Evolutionary conservation across 2,888 invertebrate genomes (phyloP).

Genomic region (Morpho helenor): DNA sequence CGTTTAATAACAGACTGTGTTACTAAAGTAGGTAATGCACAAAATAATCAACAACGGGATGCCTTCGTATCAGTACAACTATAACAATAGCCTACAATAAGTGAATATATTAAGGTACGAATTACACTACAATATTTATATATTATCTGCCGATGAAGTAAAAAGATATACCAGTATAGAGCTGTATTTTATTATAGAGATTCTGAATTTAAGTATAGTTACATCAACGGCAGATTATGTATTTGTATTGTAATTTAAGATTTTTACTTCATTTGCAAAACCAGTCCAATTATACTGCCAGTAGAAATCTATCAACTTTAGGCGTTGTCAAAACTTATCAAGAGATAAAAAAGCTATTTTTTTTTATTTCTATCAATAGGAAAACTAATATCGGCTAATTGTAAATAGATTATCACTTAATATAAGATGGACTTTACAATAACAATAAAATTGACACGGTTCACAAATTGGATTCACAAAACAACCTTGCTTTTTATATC

Average conservation of each 20-base stretch:
- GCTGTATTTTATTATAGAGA: slow-evolving; percentile 14
- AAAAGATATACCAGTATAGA: neutral
- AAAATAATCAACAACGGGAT: slow-evolving; percentile 69
- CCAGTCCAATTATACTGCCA: slow-evolving; percentile 30
- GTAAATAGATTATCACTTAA: slow-evolving; percentile 23
- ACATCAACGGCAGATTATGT: slow-evolving; percentile 10
- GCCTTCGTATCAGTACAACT: slow-evolving; percentile 78
- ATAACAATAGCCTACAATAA: slow-evolving; percentile 72
- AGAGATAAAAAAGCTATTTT: neutral
- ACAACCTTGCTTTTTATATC: slow-evolving; percentile 54
- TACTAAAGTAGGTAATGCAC: slow-evolving; percentile 69
- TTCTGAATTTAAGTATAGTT: slow-evolving; percentile 16
- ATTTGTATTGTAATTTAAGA: slow-evolving; percentile 27
- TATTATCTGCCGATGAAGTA: slow-evolving; percentile 12
- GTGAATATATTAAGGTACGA: slow-evolving; percentile 41
- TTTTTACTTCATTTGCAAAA: slow-evolving; percentile 28
- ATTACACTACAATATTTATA: slow-evolving; percentile 41
- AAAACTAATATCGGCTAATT: slow-evolving; percentile 20
- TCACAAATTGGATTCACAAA: slow-evolving; percentile 68
- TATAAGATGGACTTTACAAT: slow-evolving; percentile 15
- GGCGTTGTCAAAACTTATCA: slow-evolving; percentile 8
- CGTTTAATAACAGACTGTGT: slow-evolving; percentile 64
- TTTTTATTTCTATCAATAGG: slow-evolving; percentile 5
- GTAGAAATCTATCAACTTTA: slow-evolving; percentile 15
- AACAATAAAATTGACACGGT: slow-evolving; percentile 31